Conservation (phyloP, 2,888 invertebrate species). For the Cephus pygmeus region DNA sequence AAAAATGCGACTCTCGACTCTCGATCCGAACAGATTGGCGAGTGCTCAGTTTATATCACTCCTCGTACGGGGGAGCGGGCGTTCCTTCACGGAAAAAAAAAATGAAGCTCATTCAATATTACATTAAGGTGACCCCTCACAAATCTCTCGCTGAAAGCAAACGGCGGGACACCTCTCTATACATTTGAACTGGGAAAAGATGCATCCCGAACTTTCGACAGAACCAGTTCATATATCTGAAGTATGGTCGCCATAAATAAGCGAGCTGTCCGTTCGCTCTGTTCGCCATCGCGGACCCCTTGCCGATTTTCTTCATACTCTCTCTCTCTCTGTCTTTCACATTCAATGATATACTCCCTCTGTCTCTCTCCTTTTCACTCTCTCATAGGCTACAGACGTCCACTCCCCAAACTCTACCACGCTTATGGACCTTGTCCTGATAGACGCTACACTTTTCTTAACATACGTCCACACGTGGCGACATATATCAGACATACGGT, state of each 20-base stretch:
- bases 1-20: neutral
- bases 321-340: constrained; percentile 12
- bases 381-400: neutral
- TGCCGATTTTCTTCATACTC: neutral
- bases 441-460: neutral
- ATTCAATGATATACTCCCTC: neutral
- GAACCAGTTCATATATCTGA: constrained; percentile 67
- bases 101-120: constrained; percentile 57
- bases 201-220: constrained; percentile 65
- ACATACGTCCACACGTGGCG: constrained; percentile 1
- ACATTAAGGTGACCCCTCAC: constrained; percentile 58
- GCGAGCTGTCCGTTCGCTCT: constrained; percentile 63
- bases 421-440: neutral
- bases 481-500: neutral
- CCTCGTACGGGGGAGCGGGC: neutral
- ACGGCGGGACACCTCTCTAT: constrained; percentile 53
- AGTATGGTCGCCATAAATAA: constrained; percentile 66
- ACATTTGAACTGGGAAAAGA: constrained; percentile 61
- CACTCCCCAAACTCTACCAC: constrained; percentile 25
- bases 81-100: constrained; percentile 18
- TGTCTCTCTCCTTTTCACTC: constrained; percentile 15
- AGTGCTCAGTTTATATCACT: constrained; percentile 24
- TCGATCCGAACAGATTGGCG: constrained; percentile 11
- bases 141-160: constrained; percentile 57
- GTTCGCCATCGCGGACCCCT: constrained; percentile 48